Conservation (phyloP, 2,888 invertebrate genomes). For the Epistrophe grossulariae region DNA sequence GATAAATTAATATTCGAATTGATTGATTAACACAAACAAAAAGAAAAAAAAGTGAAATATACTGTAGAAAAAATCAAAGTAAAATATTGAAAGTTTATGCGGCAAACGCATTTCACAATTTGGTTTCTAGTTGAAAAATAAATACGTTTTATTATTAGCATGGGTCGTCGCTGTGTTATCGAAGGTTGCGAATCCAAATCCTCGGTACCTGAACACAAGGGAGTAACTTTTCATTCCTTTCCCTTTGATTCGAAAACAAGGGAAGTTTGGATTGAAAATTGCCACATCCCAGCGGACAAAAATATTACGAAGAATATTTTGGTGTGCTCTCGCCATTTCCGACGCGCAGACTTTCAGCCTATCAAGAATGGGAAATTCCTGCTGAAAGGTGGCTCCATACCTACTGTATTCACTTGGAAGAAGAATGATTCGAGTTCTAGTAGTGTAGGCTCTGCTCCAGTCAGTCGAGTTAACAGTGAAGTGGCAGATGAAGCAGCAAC, state of each 20-base stretch:
- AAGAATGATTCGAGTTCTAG: constrained; percentile 79
- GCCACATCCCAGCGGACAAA: constrained; percentile 85
- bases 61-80: not conserved
- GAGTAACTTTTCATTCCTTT: constrained; percentile 91
- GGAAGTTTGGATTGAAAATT: constrained; percentile 88
- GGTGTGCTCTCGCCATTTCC: constrained; percentile 91
- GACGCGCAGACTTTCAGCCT: constrained; percentile 89
- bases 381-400: constrained; percentile 89
- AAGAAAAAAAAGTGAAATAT: not conserved
- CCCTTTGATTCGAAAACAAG: constrained; percentile 87
- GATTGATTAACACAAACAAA: not conserved
- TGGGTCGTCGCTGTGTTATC: constrained; percentile 83
- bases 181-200: constrained; percentile 82
- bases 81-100: not conserved
- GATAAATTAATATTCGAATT: not conserved
- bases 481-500: constrained; percentile 78
- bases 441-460: constrained; percentile 77
- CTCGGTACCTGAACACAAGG: constrained; percentile 84
- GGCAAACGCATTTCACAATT: constrained; percentile 48
- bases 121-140: not conserved
- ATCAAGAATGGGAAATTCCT: constrained; percentile 88
- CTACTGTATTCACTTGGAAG: constrained; percentile 89
- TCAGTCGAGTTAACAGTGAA: constrained; percentile 72
- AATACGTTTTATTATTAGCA: constrained; percentile 55
- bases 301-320: constrained; percentile 86